Evolutionary conservation across 2,888 invertebrate genomes (phyloP), one percentile per base, ranked within the genome.

Genomic region (Ornithoptera alexandrae): DNA sequence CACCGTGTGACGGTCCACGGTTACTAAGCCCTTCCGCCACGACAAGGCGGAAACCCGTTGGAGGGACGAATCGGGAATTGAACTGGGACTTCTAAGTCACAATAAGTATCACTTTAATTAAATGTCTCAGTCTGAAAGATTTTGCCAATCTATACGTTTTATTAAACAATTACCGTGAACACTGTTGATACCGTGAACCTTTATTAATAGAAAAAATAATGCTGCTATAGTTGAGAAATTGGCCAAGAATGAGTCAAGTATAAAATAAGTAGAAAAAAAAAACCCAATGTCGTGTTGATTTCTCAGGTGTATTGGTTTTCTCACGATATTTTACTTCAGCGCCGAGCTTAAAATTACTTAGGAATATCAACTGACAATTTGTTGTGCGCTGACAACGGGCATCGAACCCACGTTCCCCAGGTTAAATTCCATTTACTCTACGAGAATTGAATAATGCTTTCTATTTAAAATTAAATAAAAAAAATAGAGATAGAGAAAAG

Each of bases 341-440:
- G 42, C 39, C n/a, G 46, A 17, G 46, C 50, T 50, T 24, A 50
- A 53, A 53, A 53, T 7, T 53, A 24, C 10, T 24, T 59, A 59
- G 59, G 36, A 17, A 60, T 60, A 60, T 53, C 53, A 53, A n/a
- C 53, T 36, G 50, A 53, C 53, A n/a, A 53, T 53, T 53, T 53
- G 5, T 12, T 18, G 18, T 53, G 18, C 53, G 53, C 53, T 53
- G 18, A 53, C 53, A 53, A 18, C 53, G n/a, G 53, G n/a, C 18
- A 53, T 53, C 53, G 18, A 53, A 53, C 53, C n/a, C 53, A 53
- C 53, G 53, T n/a, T 53, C 18, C 6, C 6, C n/a, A n/a, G n/a
- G n/a, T 53, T 4, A n/a, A n/a, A 53, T 53, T 53, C n/a, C 6
- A 53, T 53, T 53, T 53, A 53, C 53, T 6, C 53, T 53, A 53